Percentiles rank a stretch among this genome's conserved stretches.
Conservation (phyloP, 2,113 vertebrate species). For the Leucopsar rothschildi region DNA sequence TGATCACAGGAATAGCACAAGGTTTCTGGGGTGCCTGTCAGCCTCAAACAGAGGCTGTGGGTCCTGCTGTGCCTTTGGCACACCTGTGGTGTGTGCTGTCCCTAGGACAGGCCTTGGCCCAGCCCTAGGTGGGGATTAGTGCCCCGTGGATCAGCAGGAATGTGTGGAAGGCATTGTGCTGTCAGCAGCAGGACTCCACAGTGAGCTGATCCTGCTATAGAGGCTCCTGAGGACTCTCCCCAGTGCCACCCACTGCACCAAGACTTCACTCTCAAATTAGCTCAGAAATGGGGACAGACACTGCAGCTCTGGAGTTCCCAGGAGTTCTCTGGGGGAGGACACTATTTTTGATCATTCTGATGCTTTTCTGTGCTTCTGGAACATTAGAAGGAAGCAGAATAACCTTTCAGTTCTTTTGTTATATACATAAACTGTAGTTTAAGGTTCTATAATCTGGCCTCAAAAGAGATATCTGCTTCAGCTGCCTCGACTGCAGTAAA, state of each 20-base stretch:
- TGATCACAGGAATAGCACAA: neutral
- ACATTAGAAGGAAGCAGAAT: neutral
- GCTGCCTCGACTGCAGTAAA: neutral
- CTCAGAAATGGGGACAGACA: neutral
- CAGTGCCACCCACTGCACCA: neutral
- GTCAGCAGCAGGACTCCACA: neutral
- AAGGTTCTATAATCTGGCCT: neutral
- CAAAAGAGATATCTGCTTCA: neutral
- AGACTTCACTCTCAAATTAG: accelerated
- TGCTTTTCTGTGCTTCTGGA: neutral
- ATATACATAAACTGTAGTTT: neutral
- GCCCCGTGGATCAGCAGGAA: neutral
- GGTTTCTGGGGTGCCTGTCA: neutral
- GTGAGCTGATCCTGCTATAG: neutral
- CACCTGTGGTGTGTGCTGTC: accelerated
- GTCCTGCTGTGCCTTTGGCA: neutral
- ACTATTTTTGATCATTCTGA: neutral
- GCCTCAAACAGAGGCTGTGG: accelerated
- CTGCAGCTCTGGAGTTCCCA: neutral
- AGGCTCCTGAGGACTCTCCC: neutral
- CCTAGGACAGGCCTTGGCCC: neutral
- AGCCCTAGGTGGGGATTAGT: neutral
- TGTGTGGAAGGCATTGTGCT: too few relatives aligned
- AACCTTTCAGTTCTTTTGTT: neutral
- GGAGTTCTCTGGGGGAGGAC: neutral